Evolutionary conservation across 1,140 invertebrate species (phyloP), one percentile per base, ranked within the genome.

Genomic region (Pseudomyrmex concolor): DNA sequence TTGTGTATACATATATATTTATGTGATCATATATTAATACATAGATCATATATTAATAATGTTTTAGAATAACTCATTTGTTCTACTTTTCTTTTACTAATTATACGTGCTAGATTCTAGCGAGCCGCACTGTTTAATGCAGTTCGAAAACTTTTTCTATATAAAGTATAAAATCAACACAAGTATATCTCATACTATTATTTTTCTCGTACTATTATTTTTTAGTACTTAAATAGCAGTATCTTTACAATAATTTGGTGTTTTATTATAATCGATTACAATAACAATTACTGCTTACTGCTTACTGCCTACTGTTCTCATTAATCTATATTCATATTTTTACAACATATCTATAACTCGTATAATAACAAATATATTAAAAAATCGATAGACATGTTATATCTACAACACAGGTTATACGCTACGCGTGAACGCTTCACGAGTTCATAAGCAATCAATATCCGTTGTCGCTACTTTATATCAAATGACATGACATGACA

Each of bases 161-260:
- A 50, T 45, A 59, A n/a, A 13, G 9, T 63, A 22, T 63, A 74
- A 13, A 15, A 34, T 34, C 5, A 34, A 34, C 67, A 19, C 55
- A 51, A 54, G 57, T 15, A 19, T 72, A 77, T 25, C 57, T 22
- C 45, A 34, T 17, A 51, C 70, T 73, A 63, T 83, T 34, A 34
- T 34, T 34, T 34, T 34, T 34, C 25, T 19, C 48, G 9, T 51
- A 34, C 34, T 62, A 15, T 73, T 62, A 55, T 34, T 66, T 81
- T 51, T 63, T 50, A 1, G 25, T 74, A 45, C 50, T 68, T 74
- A 70, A 50, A 68, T 78, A 78, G 64, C 34, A 50, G 25, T 59
- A 34, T 89, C 86, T 84, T 83, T 89, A 89, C 68, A 59, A 80
- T 88, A 84, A 48, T 73, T 89, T 88, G 87, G 86, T 88, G 86